A percentile compares a stretch with the other conserved stretches of the same genome.
These are phyloP conservation scores for Nemoura dubitans DNA, from an alignment of 2,888 invertebrate genomes.

Conservation along the genomic window DNA sequence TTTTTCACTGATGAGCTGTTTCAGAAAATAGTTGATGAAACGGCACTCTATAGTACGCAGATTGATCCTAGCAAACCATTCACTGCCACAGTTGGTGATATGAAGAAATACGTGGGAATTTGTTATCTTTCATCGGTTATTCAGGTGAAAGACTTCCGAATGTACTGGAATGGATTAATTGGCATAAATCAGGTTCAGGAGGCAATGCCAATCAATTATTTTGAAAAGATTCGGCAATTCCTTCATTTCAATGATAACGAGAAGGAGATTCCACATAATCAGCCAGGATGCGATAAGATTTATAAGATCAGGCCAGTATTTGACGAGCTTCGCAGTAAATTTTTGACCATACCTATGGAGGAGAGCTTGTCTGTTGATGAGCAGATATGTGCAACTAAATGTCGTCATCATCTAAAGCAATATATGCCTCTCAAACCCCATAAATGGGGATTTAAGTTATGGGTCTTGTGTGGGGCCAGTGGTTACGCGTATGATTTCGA, in stretches of 20 bases:
- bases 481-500: constrained; percentile 52
- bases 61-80: neutral
- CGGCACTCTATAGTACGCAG: neutral
- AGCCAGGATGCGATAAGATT: constrained; percentile 43
- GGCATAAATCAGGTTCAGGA: neutral
- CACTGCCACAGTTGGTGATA: neutral
- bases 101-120: neutral
- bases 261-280: constrained; percentile 42
- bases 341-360: constrained; percentile 54
- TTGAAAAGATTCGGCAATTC: constrained; percentile 50
- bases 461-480: constrained; percentile 51
- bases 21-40: neutral
- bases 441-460: constrained; percentile 53
- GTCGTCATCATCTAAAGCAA: constrained; percentile 54
- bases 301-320: constrained; percentile 49
- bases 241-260: constrained; percentile 54
- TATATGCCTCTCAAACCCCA: constrained; percentile 54
- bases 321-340: constrained; percentile 54
- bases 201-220: neutral
- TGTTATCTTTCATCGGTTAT: neutral
- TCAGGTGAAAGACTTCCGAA: neutral
- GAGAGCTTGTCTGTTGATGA: constrained; percentile 55
- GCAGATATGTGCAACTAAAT: constrained; percentile 56
- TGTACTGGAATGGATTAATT: neutral
- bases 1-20: neutral